Evolutionary conservation across 2,888 invertebrate genomes (phyloP), one percentile per base, ranked within the genome.

Genomic region (Agriopis marginaria): DNA sequence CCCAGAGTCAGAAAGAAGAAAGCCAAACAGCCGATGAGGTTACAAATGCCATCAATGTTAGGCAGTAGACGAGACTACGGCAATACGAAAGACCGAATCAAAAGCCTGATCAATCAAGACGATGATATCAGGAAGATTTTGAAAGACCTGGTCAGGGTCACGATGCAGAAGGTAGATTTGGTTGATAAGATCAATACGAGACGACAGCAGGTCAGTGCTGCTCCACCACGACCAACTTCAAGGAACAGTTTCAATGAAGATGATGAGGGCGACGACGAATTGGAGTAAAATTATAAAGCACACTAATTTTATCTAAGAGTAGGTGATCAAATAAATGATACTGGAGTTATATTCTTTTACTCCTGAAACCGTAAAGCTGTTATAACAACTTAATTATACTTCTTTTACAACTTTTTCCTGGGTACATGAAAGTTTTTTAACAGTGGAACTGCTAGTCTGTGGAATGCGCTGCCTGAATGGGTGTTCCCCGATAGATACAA

Each of bases 101-200:
- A 91, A 68, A 83, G 78, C 6, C 64, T 94, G 7, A 90, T 94
- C 42, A 84, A 92, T 0, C 83, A 91, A 40, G 93, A 94, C 68
- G 83, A 85, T 3, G 93, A 94, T 68, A 91, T 94, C n/a, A 88
- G 89, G 73, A 91, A 89, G 80, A 93, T 94, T 50, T 78, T 94
- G 59, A 92, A 88, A 69, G 92, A 93, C 50, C 77, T 94, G 2
- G 93, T 94, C 40, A 88, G 87, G 70, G 93, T 94, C 0, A 92
- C 93, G 1, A 93, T 93, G 90, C 86, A 92, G 82, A 94, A 94
- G 74, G 91, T 90, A 7, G 88, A 91, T 77, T 69, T 93, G 63
- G 74, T 89, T 70, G 87, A 90, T 11, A 78, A 86, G 79, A 71
- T 89, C 0, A 86, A 86, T 5, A 59, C 74, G 0, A 82, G 75